These are phyloP conservation scores for Aspiorhynchus laticeps DNA, from an alignment of 2,113 vertebrate genomes.

Conservation along the genomic window DNA sequence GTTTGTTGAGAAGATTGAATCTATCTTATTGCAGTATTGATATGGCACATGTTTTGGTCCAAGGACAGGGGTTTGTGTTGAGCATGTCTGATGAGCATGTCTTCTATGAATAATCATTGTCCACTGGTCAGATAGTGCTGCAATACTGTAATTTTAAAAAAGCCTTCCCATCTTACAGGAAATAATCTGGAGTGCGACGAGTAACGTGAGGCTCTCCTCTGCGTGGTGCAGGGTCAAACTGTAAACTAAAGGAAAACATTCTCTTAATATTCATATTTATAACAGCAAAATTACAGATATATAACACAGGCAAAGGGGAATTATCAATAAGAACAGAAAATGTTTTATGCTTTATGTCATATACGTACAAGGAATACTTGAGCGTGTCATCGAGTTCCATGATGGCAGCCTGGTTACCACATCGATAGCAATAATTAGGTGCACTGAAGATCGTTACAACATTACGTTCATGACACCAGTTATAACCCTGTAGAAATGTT, in stretches of 20 bases:
- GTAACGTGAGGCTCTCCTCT: constrained; percentile 96
- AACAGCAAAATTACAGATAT: not conserved
- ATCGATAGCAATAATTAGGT: constrained; percentile 80
- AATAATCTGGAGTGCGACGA: constrained; percentile 83
- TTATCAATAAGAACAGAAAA: not conserved
- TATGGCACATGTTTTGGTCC: constrained; percentile 92
- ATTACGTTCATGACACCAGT: constrained; percentile 80
- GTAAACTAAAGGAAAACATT: constrained; percentile 78
- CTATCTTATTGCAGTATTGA: constrained; percentile 73
- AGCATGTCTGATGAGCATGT: constrained; percentile 25
- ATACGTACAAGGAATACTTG: constrained; percentile 98
- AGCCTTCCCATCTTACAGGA: constrained; percentile 82
- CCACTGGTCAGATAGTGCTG: constrained; percentile 26
- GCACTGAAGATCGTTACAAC: constrained; percentile 81
- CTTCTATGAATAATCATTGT: constrained; percentile 13
- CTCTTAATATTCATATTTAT: not conserved
- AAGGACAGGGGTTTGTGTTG: constrained; percentile 62
- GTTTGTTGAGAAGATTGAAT: not conserved
- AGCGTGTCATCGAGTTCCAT: constrained; percentile 99
- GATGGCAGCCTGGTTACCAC: constrained; percentile 80
- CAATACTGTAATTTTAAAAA: constrained; percentile 49
- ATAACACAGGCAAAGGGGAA: not conserved
- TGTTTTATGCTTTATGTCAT: no score
- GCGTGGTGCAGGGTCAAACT: constrained; percentile 96
- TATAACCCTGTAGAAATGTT: constrained; percentile 76